Base-by-base conservation (phyloP, 2,797 vertebrate species). In the Gambelia wislizenii region DNA sequence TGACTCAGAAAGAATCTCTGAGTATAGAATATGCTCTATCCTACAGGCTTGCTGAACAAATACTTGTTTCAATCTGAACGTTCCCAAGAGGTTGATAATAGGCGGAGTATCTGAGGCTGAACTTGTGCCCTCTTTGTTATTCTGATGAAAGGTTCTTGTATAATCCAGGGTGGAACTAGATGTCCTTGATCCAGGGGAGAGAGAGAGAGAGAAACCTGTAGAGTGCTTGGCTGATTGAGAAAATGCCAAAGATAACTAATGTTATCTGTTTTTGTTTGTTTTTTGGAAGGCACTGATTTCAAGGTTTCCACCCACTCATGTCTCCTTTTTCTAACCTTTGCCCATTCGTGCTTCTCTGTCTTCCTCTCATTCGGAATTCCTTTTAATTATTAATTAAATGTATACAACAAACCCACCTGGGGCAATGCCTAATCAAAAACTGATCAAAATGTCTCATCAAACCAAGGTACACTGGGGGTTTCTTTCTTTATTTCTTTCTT, bases 151-250 rank as follows among this genome's bases (percentile, higher is more conserved):
- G 85, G 85, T 88, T 49, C 81, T 33, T 91, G 91, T 91, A 69
- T 7, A 88, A 93, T 90, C 92, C 92, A 85, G 75, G 75, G 91
- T 84, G 8, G 90, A 92, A 87, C 92, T 92, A 92, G 69, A 87
- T 74, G 84, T 83, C 36, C 0, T 77, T 93, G 94, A 75, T 59
- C 90, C 88, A 89, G 89, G 87, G 80, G 83, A 85, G 84, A 91
- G 90, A 91, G 83, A 85, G 84, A 91, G 90, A 91, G 92, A 83
- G 86, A 95, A 89, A 95, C 91, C 0, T 94, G 94, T 92, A 93
- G 91, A 94, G 86, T 91, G 30, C 36, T 89, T 92, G 90, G 94
- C 93, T 93, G 93, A 93, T 36, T 42, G 87, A 93, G 92, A 95
- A 95, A 94, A 85, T 86, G 89, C 91, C 86, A 91, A 93, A 93